Conservation (phyloP, 1,140 invertebrate species). For the Latrodectus geometricus region DNA sequence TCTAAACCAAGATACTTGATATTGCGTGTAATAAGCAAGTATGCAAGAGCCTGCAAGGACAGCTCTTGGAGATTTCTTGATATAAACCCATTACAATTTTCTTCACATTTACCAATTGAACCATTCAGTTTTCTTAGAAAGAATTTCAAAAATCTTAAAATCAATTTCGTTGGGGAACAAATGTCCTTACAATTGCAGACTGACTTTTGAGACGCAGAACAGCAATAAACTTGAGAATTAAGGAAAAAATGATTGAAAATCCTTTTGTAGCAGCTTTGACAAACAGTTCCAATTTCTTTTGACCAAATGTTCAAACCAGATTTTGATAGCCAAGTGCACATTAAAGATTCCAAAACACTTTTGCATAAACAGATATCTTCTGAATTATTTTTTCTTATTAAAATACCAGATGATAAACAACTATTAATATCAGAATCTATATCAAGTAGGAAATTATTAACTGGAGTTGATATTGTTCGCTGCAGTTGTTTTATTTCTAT, state of each 20-base stretch:
- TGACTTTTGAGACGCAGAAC: neutral
- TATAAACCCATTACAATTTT: constrained; percentile 34
- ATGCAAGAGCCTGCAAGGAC: constrained; percentile 24
- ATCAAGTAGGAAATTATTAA: constrained; percentile 14
- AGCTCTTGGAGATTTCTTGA: constrained; percentile 45
- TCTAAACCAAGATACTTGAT: constrained; percentile 31
- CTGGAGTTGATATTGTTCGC: neutral
- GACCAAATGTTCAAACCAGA: constrained; percentile 20
- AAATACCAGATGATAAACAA: constrained; percentile 10
- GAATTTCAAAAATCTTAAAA: constrained; percentile 32
- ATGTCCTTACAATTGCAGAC: constrained; percentile 3
- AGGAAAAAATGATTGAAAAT: neutral
- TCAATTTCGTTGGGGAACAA: constrained; percentile 35
- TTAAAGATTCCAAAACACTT: neutral
- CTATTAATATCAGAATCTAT: constrained; percentile 18
- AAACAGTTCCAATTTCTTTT: neutral
- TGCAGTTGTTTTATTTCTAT: constrained; percentile 8
- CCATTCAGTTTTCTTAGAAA: constrained; percentile 4
- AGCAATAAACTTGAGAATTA: constrained; percentile 19
- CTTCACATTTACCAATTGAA: constrained; percentile 18
- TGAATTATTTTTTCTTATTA: neutral
- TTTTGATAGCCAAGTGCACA: constrained; percentile 20
- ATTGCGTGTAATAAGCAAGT: constrained; percentile 18
- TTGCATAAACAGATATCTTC: neutral
- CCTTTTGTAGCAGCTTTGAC: constrained; percentile 11